A percentile compares a stretch with the other conserved stretches of the same genome.
phyloP scores from a whole-genome alignment of 23 tunicate genomes.

The Oikopleura vanhoeffeni region DNA sequence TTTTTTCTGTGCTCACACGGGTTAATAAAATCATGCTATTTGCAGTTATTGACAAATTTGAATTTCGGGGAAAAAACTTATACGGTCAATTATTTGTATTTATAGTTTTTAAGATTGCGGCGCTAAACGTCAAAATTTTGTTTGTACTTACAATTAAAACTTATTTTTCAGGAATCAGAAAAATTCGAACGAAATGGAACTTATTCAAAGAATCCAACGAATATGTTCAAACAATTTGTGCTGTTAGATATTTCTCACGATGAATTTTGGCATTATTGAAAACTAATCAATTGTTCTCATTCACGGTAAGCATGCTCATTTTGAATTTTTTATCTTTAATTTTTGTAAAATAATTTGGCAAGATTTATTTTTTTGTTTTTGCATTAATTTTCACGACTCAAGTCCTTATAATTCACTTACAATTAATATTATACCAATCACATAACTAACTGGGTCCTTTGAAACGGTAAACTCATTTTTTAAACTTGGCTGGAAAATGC shows the following conservation, averaged over 20 bases:
- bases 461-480: no score
- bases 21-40: no score
- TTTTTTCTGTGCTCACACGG: no score
- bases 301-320: conserved; percentile 37
- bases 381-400: neutral
- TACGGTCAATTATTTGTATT: no score
- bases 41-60: no score
- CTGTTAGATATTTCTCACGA: conserved; percentile 48
- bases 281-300: conserved; percentile 61
- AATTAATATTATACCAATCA: neutral
- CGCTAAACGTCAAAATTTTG: no score
- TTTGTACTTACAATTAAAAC: no score
- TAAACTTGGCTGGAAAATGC: no score
- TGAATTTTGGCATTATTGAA: conserved; percentile 69
- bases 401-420: neutral
- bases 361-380: neutral
- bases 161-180: conserved; percentile 26
- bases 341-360: no score
- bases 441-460: neutral
- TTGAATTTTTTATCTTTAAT: neutral
- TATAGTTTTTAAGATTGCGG: no score
- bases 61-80: no score
- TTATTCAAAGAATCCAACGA: conserved; percentile 37
- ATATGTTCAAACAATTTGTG: conserved; percentile 44
- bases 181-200: conserved; percentile 42